Base-by-base conservation (phyloP, 2,888 invertebrate species). In the Caenorhabditis wallacei region DNA sequence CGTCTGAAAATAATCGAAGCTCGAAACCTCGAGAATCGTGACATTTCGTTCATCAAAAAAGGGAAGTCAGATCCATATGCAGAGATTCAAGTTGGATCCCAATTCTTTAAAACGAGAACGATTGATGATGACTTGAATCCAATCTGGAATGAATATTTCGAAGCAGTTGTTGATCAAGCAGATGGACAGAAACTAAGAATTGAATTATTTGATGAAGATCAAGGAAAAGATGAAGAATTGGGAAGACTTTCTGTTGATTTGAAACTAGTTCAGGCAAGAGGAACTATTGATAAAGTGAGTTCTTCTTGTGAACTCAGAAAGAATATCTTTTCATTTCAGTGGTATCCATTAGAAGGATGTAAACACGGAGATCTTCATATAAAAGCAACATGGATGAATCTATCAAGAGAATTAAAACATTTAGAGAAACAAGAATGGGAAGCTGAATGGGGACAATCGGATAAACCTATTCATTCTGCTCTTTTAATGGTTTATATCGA, bases 11-110 rank as follows among this genome's bases (percentile, higher is more conserved):
- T 98, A 11, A 95, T 98, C 8, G 97, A 97, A 94, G 98, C 97
- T 10, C 95, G 96, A 92, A 95, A 98, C 93, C 94, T 99, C 24
- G 96, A 97, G 95, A 97, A 96, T 93, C 97, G 96, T 93, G 99
- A 99, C 93, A 95, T 97, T 61, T 95, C 96, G 56, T 94, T 98
- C 92, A 93, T 98, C 90, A 96, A 96, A 92, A 96, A 96, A 94
- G 97, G 97, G 92, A 98, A 98, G 94, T 97, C 97, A 0, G 98
- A 99, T 94, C 98, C 99, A 3, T 99, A 98, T 93, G 96, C 96
- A 59, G 94, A 91, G 70, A 85, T 91, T 68, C 90, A 90, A 89
- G 96, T 99, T 82, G 98, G 98, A 71, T 96, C 97, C 0, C 96
- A 97, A 93, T 95, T 95, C 92, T 97, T 96, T 93, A 95, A 95